phyloP scores from a whole-genome alignment of 2,888 invertebrate genomes.

The Dione vanillae region DNA sequence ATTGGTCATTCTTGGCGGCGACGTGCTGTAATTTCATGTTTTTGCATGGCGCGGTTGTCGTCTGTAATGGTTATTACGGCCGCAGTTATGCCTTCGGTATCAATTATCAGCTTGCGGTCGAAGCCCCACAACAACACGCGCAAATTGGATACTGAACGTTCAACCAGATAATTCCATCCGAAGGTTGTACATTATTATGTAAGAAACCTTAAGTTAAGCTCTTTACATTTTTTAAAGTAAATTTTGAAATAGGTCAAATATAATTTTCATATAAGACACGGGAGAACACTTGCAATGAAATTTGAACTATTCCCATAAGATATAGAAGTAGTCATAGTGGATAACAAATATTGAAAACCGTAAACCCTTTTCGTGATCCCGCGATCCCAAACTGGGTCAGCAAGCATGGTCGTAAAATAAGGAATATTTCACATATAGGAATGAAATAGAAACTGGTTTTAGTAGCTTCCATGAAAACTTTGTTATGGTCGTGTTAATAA shows the following conservation, averaged over 20 bases:
- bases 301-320: slow-evolving; percentile 48
- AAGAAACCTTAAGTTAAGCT: slow-evolving; percentile 59
- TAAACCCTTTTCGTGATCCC: slow-evolving; percentile 75
- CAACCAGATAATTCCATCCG: slow-evolving; percentile 74
- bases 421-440: slow-evolving; percentile 60
- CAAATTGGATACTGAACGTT: slow-evolving; percentile 79
- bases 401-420: slow-evolving; percentile 63
- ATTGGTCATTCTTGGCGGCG: slow-evolving; percentile 63
- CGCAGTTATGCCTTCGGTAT: slow-evolving; percentile 72
- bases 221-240: slow-evolving; percentile 49
- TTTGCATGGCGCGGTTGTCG: slow-evolving; percentile 61
- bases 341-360: slow-evolving; percentile 75
- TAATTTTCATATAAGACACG: slow-evolving; percentile 39
- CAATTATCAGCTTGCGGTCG: slow-evolving; percentile 77
- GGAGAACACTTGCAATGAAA: slow-evolving; percentile 44
- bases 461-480: slow-evolving; percentile 30
- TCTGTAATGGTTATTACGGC: slow-evolving; percentile 63
- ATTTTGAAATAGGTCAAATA: slow-evolving; percentile 61
- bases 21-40: slow-evolving; percentile 62
- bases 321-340: slow-evolving; percentile 43
- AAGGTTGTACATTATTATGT: slow-evolving; percentile 69
- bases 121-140: slow-evolving; percentile 72
- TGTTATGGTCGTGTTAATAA: slow-evolving; percentile 23
- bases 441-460: slow-evolving; percentile 39
- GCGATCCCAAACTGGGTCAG: slow-evolving; percentile 73